Conservation (phyloP, 2,797 vertebrate species). For the Lutjanus argentimaculatus region DNA sequence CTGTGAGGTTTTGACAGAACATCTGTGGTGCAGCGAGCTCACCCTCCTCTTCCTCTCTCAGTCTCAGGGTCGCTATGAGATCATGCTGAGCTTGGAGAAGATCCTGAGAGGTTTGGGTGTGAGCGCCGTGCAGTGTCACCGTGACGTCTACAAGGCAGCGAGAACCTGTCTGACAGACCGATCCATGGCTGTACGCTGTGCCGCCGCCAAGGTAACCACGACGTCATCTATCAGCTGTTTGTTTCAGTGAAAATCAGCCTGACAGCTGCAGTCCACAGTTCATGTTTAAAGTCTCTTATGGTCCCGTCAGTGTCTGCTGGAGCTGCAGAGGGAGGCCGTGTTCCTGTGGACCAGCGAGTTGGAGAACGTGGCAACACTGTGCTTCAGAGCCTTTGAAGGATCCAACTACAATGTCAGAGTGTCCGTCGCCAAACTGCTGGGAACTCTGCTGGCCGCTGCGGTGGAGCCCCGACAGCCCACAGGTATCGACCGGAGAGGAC, state of each 20-base stretch:
- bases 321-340: slow-evolving; percentile 93
- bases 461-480: slow-evolving; percentile 82
- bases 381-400: slow-evolving; percentile 95
- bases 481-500: slow-evolving; percentile 82
- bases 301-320: slow-evolving; percentile 90
- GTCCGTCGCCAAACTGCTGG: slow-evolving; percentile 90
- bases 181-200: slow-evolving; percentile 94
- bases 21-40: no score
- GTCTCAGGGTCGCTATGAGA: slow-evolving; percentile 97
- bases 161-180: slow-evolving; percentile 92
- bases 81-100: slow-evolving; percentile 92
- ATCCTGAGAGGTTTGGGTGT: slow-evolving; percentile 91
- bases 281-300: not conserved
- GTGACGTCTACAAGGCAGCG: slow-evolving; percentile 95
- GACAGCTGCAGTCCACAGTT: not conserved
- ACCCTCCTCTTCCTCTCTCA: slow-evolving; percentile 59
- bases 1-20: no score
- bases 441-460: slow-evolving; percentile 90
- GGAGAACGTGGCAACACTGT: slow-evolving; percentile 92
- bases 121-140: slow-evolving; percentile 88
- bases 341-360: slow-evolving; percentile 94
- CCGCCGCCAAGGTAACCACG: slow-evolving; percentile 90
- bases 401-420: slow-evolving; percentile 92
- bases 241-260: not conserved
- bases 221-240: no score